These are phyloP conservation scores for Prosapia bicincta DNA, from an alignment of 2,888 invertebrate genomes.

Conservation along the genomic window DNA sequence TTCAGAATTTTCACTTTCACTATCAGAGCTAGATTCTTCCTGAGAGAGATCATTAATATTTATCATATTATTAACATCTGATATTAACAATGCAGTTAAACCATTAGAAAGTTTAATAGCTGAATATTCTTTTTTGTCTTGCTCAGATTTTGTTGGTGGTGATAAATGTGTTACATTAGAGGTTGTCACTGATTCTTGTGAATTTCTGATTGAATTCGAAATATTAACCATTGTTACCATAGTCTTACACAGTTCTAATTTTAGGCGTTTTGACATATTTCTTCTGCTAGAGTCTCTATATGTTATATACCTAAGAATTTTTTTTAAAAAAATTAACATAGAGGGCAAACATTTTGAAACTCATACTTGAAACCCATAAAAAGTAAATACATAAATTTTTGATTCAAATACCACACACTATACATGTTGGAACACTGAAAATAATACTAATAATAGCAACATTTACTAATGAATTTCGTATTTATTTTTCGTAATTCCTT, in stretches of 20 bases:
- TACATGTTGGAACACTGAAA: too few relatives aligned
- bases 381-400: too few relatives aligned
- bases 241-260: not conserved
- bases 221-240: not conserved
- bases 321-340: not conserved
- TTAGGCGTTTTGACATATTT: not conserved
- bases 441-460: too few relatives aligned
- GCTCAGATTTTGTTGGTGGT: constrained; percentile 66
- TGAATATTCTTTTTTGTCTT: constrained; percentile 70
- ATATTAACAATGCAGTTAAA: constrained; percentile 37
- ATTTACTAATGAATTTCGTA: too few relatives aligned
- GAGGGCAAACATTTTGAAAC: not conserved
- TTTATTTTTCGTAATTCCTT: too few relatives aligned
- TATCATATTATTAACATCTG: constrained; percentile 35
- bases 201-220: not conserved
- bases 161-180: constrained; percentile 41
- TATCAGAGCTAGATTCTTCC: constrained; percentile 16
- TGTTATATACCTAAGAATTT: not conserved
- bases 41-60: constrained; percentile 25
- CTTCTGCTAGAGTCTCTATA: not conserved
- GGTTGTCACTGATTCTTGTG: not conserved
- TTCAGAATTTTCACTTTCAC: constrained; percentile 13
- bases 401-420: too few relatives aligned
- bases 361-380: too few relatives aligned
- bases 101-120: constrained; percentile 38